These are phyloP conservation scores for Tricholauxania praeusta DNA, from an alignment of 2,888 invertebrate genomes.

Conservation along the genomic window DNA sequence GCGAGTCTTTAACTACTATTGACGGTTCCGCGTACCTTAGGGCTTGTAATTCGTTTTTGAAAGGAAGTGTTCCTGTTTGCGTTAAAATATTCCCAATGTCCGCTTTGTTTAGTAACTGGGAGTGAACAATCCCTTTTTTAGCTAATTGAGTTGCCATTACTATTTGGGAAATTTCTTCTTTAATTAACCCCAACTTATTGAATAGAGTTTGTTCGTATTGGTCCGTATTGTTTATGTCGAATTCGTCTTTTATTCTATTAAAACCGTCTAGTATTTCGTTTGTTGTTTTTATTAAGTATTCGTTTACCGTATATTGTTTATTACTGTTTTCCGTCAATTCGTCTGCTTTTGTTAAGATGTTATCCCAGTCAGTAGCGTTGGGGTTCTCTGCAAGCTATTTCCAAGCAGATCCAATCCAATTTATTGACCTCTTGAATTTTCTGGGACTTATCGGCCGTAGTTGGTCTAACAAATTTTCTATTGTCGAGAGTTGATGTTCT, in stretches of 20 bases:
- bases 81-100: slow-evolving; percentile 43
- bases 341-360: slow-evolving; percentile 15
- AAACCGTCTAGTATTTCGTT: slow-evolving; percentile 9
- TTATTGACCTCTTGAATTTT: too few species aligned
- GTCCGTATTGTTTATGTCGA: slow-evolving; percentile 15
- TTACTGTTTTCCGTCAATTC: slow-evolving; percentile 17
- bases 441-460: too few species aligned
- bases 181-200: slow-evolving; percentile 11
- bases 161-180: slow-evolving; percentile 19
- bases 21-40: slow-evolving; percentile 46
- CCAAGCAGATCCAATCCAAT: too few species aligned
- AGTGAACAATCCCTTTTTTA: slow-evolving; percentile 43
- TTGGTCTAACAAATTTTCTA: too few species aligned
- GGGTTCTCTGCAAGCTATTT: too few species aligned
- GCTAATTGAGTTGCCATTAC: slow-evolving; percentile 8
- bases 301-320: slow-evolving; percentile 18
- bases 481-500: too few species aligned
- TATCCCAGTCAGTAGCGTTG: too few species aligned
- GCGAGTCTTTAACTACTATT: slow-evolving; percentile 41
- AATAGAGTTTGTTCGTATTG: too few species aligned
- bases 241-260: slow-evolving; percentile 19
- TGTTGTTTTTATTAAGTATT: slow-evolving; percentile 24
- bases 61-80: slow-evolving; percentile 44
- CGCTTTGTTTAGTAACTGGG: slow-evolving; percentile 42
- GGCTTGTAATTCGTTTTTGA: too few species aligned